Conservation (phyloP, 2,113 vertebrate species). For the Passer montanus region DNA sequence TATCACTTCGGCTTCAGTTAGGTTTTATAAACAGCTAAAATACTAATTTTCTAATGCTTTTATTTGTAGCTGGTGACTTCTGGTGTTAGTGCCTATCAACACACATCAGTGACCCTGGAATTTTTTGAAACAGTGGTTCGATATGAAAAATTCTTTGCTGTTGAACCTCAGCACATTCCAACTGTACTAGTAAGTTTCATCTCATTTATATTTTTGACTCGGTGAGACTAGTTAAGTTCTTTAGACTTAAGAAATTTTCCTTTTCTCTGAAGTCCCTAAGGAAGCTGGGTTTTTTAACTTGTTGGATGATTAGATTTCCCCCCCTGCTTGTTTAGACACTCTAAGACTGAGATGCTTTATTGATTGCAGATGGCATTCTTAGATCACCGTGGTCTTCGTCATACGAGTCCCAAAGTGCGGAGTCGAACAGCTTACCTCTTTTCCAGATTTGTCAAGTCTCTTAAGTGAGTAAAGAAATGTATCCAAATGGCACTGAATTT, state of each 20-base stretch:
- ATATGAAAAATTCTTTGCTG: conserved; percentile 96
- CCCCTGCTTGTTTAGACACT: background rate
- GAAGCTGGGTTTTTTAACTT: background rate
- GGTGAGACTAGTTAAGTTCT: background rate
- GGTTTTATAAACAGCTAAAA: background rate
- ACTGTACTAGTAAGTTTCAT: conserved; percentile 85
- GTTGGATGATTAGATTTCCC: background rate
- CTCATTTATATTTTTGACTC: background rate
- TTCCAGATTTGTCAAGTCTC: conserved; percentile 95
- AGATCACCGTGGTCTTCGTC: conserved; percentile 94
- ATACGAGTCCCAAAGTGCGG: conserved; percentile 93
- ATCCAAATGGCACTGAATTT: background rate
- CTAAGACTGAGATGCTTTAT: conserved; percentile 3
- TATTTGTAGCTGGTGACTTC: conserved; percentile 87
- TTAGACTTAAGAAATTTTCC: background rate
- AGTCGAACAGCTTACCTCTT: conserved; percentile 95
- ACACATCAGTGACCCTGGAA: conserved; percentile 92
- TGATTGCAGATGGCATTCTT: conserved; percentile 93
- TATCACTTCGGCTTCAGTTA: background rate
- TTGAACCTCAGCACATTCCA: conserved; percentile 97
- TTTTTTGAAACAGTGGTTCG: conserved; percentile 96
- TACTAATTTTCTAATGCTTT: conserved; percentile 20
- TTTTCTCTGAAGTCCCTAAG: background rate
- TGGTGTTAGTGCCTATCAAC: conserved; percentile 92
- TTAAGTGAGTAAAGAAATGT: conserved; percentile 85